Conservation (phyloP, 2,113 vertebrate genomes). For the Ceyx cyanopectus region DNA sequence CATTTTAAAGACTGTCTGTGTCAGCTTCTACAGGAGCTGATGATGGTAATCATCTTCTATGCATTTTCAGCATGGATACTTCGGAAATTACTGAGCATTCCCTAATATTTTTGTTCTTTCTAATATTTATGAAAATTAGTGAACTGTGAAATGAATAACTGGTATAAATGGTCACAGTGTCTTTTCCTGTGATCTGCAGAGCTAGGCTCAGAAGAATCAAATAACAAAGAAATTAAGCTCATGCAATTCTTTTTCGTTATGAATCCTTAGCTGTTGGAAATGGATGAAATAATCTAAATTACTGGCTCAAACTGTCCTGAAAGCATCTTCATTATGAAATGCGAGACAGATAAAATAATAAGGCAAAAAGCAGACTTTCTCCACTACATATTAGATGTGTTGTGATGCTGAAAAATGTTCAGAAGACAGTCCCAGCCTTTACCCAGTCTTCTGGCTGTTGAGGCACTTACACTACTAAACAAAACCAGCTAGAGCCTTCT, state of each 20-base stretch:
- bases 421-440: background rate
- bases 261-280: background rate
- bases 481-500: background rate
- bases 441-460: background rate
- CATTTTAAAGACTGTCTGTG: background rate
- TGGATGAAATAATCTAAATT: background rate
- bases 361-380: background rate
- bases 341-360: background rate
- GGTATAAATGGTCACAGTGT: background rate
- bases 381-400: background rate
- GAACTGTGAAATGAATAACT: conserved; percentile 14
- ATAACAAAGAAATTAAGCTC: background rate
- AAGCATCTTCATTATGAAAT: conserved; percentile 11
- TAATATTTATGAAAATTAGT: conserved; percentile 25
- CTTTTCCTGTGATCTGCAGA: background rate
- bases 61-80: conserved; percentile 24
- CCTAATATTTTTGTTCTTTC: conserved; percentile 11
- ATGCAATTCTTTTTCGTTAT: background rate
- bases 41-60: background rate
- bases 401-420: background rate
- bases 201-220: background rate
- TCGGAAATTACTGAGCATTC: background rate
- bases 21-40: background rate
- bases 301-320: background rate
- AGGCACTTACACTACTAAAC: background rate